Base-by-base conservation (phyloP, 2,888 invertebrate genomes). In the Euclidia mi region DNA sequence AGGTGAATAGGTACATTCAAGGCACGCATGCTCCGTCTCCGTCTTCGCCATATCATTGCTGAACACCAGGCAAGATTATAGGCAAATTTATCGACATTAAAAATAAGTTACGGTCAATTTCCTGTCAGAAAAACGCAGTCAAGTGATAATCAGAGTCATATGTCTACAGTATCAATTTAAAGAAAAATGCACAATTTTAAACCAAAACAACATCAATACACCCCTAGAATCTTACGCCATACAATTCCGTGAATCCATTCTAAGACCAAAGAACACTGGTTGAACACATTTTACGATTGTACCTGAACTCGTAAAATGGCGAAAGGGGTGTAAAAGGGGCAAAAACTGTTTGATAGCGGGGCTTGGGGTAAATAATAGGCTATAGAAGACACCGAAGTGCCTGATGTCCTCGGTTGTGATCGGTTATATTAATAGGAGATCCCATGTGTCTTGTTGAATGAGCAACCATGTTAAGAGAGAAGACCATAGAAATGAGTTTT, bases 281-380 rank as follows among this genome's bases (percentile, higher is more conserved):
- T 42, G 40, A 44, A 56, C 35, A 47, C 42, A 53, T 63, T 79
- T 79, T 76, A 79, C 44, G 45, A 65, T 40, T 32, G 11, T 40
- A 68, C 49, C 69, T 65, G 62, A 52, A 71, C 65, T 52, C 65
- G 58, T 81, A 79, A 81, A 79, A 77, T 44, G 47, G 44, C 37
- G 63, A 74, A 67, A 65, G 78, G 75, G 62, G 49, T 44, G 38
- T 25, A 11, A 45, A 44, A 38, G 76, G 62, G 76, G 55, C 78
- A 77, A 79, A 78, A 80, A 75, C 77, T 71, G 72, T 46, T 64
- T 57, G 55, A 65, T 66, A 59, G 51, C 56, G 34, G 18, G 42
- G 40, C 49, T 53, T 34, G 53, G 59, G 64, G 65, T 70, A 47
- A 66, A 50, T 66, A 52, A 71, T 56, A 35, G 56, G n/a, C 45